phyloP scores from a whole-genome alignment of 1,140 invertebrate genomes.

The Drosophila nigromelanica region DNA sequence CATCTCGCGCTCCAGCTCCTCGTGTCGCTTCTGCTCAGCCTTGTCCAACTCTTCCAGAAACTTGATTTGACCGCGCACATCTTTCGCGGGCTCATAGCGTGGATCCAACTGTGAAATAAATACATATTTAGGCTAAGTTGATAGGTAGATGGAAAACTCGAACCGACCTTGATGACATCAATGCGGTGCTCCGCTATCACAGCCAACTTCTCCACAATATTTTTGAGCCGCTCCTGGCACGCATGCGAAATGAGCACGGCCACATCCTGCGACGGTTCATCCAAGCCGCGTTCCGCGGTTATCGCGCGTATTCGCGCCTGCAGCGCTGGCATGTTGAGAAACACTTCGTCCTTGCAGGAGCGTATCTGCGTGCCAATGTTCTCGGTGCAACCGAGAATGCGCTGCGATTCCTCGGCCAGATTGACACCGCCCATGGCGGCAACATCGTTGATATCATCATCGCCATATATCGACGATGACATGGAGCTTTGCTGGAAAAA shows the following conservation, averaged over 20 bases:
- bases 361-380: conserved; percentile 97
- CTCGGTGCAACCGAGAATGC: conserved; percentile 97
- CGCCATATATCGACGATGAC: conserved; percentile 87
- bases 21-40: conserved; percentile 95
- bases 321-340: conserved; percentile 91
- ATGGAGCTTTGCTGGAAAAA: conserved; percentile 82
- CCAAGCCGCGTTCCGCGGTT: conserved; percentile 91
- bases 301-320: conserved; percentile 90
- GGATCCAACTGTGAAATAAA: conserved; percentile 88
- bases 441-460: conserved; percentile 99
- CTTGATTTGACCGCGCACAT: conserved; percentile 96
- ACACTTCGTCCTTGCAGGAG: conserved; percentile 97
- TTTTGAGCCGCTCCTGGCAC: conserved; percentile 96
- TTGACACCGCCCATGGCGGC: conserved; percentile 99
- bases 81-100: conserved; percentile 94
- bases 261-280: conserved; percentile 95
- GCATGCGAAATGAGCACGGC: conserved; percentile 96
- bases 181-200: conserved; percentile 97
- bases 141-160: neutral
- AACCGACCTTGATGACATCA: conserved; percentile 92
- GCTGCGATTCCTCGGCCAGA: conserved; percentile 96
- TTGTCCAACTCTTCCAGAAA: conserved; percentile 98
- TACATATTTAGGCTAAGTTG: neutral
- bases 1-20: conserved; percentile 97
- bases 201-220: conserved; percentile 95